These are phyloP conservation scores for Bellardia pandia DNA, from an alignment of 2,888 invertebrate genomes.

Conservation along the genomic window DNA sequence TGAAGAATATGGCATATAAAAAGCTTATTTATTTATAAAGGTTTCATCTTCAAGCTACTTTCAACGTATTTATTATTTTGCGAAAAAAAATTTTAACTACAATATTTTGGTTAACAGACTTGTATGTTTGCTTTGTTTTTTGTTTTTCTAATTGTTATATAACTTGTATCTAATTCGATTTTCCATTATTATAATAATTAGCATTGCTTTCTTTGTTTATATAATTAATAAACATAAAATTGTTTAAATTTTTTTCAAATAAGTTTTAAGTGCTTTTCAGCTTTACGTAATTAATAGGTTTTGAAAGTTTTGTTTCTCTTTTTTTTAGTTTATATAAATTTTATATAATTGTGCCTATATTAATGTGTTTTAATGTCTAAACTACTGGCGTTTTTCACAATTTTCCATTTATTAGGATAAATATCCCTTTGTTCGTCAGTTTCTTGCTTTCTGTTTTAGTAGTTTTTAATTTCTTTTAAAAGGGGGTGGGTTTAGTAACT, in stretches of 20 bases:
- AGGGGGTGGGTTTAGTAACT: conserved; percentile 75
- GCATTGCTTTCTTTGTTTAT: conserved; percentile 56
- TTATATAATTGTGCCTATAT: conserved; percentile 46
- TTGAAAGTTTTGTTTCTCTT: neutral
- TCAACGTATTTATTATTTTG: neutral
- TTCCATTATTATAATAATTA: conserved; percentile 35
- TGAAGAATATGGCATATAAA: conserved; percentile 61
- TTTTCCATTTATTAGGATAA: neutral
- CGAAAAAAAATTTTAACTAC: conserved; percentile 48
- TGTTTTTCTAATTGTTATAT: conserved; percentile 32
- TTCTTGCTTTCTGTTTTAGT: neutral
- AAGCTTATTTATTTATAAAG: conserved; percentile 26
- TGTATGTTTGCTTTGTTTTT: conserved; percentile 14
- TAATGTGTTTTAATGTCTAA: conserved; percentile 33
- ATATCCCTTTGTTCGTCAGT: conserved; percentile 58
- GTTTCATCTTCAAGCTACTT: conserved; percentile 14
- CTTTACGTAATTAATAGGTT: conserved; percentile 16
- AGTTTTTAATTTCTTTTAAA: conserved; percentile 37
- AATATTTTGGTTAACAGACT: conserved; percentile 45
- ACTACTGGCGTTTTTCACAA: conserved; percentile 24
- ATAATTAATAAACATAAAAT: conserved; percentile 12
- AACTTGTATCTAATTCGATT: conserved; percentile 31
- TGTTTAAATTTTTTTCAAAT: conserved; percentile 24
- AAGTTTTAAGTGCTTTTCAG: conserved; percentile 55
- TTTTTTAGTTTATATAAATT: conserved; percentile 4